Base-by-base conservation (phyloP, 92 coral and sea anemone species). In the Montipora capitata region DNA sequence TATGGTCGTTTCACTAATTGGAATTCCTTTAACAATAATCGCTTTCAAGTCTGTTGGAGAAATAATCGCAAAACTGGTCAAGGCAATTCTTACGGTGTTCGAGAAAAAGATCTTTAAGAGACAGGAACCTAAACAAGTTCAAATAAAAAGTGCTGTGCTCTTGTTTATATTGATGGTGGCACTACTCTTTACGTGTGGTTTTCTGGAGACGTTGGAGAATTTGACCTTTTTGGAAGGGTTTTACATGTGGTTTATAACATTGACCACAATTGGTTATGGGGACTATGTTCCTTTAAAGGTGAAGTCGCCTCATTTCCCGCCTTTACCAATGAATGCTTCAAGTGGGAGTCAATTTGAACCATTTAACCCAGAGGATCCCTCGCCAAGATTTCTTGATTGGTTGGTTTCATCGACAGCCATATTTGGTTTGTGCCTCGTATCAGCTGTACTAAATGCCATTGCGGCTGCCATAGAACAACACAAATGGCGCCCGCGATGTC, bases 371-470 rank as follows among this genome's bases (percentile, higher is more conserved):
- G 40, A 63, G 1, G 9, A 54, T 18, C 40, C 40, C 17, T 10
- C 40, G 10, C n/a, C 45, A 35, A 10, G 38, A 15, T 58, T 3
- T 0, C 1, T 4, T 48, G 11, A 15, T 5, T 14, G 56, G 11
- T 78, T 10, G 15, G 15, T 3, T 58, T 4, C n/a, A 45, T 89
- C 14, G 7, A 27, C 11, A 63, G 7, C 20, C 40, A 63, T 63
- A 4, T 5, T 89, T 0, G 80, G 85, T 3, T 42, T 89, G 75
- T 84, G 85, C 17, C 15, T 89, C 3, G 89, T 89, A 7, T 67
- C 93, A 14, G 78, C 85, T 89, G 90, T 89, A 13, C 63, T 89
- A 15, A 84, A 83, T 39, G 68, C 93, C 64, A 89, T 89, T 42
- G 27, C 68, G 40, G 54, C 41, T 3, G 78, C 64, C 15, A 13